Evolutionary conservation across 2,113 vertebrate species (phyloP), one percentile per base, ranked within the genome.

Genomic region (Eulemur rufifrons): DNA sequence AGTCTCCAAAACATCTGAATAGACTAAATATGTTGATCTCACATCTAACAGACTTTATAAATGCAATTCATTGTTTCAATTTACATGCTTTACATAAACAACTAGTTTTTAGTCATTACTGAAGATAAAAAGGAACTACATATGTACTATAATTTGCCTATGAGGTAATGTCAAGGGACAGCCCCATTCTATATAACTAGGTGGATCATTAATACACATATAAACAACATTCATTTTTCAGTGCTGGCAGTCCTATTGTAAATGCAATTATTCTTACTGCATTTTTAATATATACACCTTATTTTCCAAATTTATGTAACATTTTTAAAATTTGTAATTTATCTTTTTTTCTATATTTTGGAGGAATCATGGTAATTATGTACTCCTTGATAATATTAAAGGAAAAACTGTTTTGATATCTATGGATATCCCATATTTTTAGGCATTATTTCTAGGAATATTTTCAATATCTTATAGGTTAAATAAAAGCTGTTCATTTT

Each of bases 401-500:
- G 59, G 50, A 68, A 88, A 78, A 88, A 52, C 0, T 52, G 0
- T 76, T 63, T 86, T 74, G 73, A 5, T 85, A 90, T 56, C 4
- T 69, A 27, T 69, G 14, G 92, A 93, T 90, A 84, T 90, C 29
- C 84, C 2, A 74, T 37, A 59, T 59, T 42, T 42, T 86, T 83
- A 77, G 14, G 14, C 10, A 68, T 80, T 73, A 2, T 68, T 94
- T 96, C 88, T 96, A 37, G 39, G 64, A 17, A 84, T 85, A 69
- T 82, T 74, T 80, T 66, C 23, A 94, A 59, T 50, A 92, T 45
- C n/a, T 86, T 66, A 59, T 32, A 78, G 13, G 13, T 71, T 78
- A 91, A 83, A 56, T 92, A 47, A 80, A 95, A 96, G 2, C 34
- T 88, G 71, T 66, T 94, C 37, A 63, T 90, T 94, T 93, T 68